Percentiles rank a stretch among this genome's conserved stretches.
Evolutionary conservation across 2,113 vertebrate species (phyloP).

Genomic region (Chamaetylas fuelleborni): DNA sequence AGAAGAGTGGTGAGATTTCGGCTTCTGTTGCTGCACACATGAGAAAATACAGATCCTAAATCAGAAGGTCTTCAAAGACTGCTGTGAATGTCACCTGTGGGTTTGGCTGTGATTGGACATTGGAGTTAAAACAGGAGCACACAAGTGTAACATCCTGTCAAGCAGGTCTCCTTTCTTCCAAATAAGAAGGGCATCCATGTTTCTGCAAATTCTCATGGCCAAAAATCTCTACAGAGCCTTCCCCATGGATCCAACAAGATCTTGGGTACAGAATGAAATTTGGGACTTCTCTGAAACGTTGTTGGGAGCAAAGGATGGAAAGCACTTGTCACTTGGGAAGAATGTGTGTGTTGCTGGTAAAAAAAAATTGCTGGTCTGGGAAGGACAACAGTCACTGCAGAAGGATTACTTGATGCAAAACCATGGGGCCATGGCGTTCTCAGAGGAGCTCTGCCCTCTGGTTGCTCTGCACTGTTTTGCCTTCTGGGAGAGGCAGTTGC

Average conservation of each 20-base stretch:
- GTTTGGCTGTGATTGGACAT: not conserved
- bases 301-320: not conserved
- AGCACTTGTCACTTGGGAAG: not conserved
- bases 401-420: not conserved
- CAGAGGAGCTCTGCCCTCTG: not conserved
- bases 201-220: not conserved
- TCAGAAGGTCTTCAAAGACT: not conserved
- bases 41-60: conserved; percentile 76
- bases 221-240: not conserved
- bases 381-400: not conserved
- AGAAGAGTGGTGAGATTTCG: conserved; percentile 82
- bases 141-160: not conserved
- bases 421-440: not conserved
- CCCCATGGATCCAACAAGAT: not conserved
- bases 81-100: not conserved
- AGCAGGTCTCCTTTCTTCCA: not conserved
- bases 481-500: not conserved
- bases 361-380: not conserved
- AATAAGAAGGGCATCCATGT: not conserved
- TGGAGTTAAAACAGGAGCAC: not conserved
- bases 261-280: not conserved
- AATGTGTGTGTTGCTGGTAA: not conserved
- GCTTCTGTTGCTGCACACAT: conserved; percentile 84
- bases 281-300: not conserved
- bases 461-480: not conserved